Evolutionary conservation across 2,888 invertebrate genomes (phyloP), one percentile per base, ranked within the genome.

Genomic region (Conchocele bisecta): DNA sequence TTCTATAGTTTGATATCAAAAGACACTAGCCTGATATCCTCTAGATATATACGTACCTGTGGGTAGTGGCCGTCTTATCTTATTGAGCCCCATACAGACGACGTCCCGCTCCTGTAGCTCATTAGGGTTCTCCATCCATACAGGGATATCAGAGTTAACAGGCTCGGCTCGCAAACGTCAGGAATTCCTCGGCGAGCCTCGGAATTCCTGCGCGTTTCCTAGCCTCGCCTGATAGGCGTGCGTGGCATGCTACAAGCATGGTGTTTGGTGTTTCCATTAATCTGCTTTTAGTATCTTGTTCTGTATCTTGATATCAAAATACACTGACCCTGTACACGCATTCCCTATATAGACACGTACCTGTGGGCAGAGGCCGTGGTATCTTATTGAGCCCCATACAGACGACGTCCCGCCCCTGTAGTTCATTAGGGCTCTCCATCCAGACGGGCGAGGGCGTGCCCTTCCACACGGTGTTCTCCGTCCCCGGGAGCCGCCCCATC

Each of bases 361-460:
- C 64, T 5, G 57, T 42, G 2, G 71, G 71, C 2, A 77, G 54
- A 1, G 73, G 71, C 26, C 68, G 35, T 0, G 77, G 77, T 13
- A 77, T 63, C 29, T 71, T 68, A 41, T 74, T 64, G n/a, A 77
- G 35, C 1, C 77, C 77, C 67, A 77, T 71, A 29, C 77, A 77
- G 2, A 77, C 68, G 22, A 77, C 68, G 54, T 77, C 77, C 17
- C 77, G 67, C 1, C 77, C 77, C 28, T 65, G 56, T 6, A 77
- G 46, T 17, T 60, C 58, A 5, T 64, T 54, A 1, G 60, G 60
- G 9, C 71, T 68, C 44, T 67, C 58, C 48, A 51, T 28, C 71
- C 70, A 71, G 1, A 65, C 50, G 0, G 77, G 77, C 4, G 74
- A 44, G 48, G 64, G 74, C 6, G 77, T 74, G 3, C 67, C 75